Evolutionary conservation across 2,113 vertebrate genomes (phyloP).

Genomic region (Pelvicachromis taeniatus): DNA sequence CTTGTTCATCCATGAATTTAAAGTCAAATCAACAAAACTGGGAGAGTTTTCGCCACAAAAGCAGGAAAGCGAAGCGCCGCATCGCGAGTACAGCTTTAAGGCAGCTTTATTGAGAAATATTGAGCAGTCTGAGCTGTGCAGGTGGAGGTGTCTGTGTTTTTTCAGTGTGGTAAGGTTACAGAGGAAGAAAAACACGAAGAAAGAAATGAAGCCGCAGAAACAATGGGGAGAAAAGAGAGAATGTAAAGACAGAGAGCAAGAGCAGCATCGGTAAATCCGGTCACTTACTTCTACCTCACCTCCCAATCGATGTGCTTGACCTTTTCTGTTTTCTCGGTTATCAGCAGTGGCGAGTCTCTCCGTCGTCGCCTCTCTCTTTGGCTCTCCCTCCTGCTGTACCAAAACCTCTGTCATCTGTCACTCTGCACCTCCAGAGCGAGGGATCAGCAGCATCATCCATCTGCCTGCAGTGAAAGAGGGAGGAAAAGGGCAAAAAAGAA

Average conservation of each 20-base stretch:
- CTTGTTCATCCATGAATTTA: neutral
- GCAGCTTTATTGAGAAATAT: neutral
- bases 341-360: neutral
- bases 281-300: constrained; percentile 26
- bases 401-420: constrained; percentile 41
- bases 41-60: neutral
- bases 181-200: neutral
- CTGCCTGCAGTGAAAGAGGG: constrained; percentile 16
- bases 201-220: neutral
- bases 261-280: neutral
- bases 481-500: neutral
- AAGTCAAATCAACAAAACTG: neutral
- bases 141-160: neutral
- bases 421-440: constrained; percentile 36
- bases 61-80: neutral
- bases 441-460: constrained; percentile 23
- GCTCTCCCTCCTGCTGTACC: neutral
- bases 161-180: neutral
- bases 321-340: constrained; percentile 3
- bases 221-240: neutral
- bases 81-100: neutral
- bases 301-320: neutral
- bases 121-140: neutral
- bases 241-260: neutral
- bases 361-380: neutral